Evolutionary conservation across 2,797 vertebrate species (phyloP).

Genomic region (Lemur catta): DNA sequence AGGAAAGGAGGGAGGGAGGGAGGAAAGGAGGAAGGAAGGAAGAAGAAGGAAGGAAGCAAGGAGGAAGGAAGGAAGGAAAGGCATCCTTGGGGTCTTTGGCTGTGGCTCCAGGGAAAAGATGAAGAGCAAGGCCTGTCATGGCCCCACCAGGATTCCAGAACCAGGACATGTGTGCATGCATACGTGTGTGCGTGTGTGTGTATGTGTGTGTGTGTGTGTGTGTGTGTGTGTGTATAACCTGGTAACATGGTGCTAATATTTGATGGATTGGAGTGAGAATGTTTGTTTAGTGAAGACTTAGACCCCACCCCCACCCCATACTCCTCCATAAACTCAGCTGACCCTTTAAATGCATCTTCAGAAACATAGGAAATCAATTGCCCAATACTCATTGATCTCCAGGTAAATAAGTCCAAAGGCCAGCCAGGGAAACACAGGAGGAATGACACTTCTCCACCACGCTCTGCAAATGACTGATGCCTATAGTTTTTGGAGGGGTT

Average conservation of each 20-base stretch:
- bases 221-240: neutral
- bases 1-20: neutral
- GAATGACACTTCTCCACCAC: neutral
- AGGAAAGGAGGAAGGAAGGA: neutral
- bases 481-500: neutral
- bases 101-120: neutral
- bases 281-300: slow-evolving; percentile 18
- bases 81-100: neutral
- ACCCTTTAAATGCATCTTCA: slow-evolving; percentile 62
- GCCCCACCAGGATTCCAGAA: neutral
- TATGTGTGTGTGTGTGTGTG: fast-evolving
- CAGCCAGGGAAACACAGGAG: slow-evolving; percentile 1
- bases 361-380: slow-evolving; percentile 60
- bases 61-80: neutral
- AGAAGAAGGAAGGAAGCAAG: too few relatives aligned
- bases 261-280: neutral
- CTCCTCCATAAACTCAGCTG: slow-evolving; percentile 13
- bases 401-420: slow-evolving; percentile 45
- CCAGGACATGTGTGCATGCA: neutral
- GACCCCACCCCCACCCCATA: neutral
- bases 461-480: neutral
- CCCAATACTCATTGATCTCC: slow-evolving; percentile 42
- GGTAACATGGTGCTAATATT: neutral
- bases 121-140: neutral
- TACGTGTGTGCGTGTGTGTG: neutral